Evolutionary conservation across 1,140 invertebrate genomes (phyloP), one percentile per base, ranked within the genome.

Genomic region (Saccostrea echinata): DNA sequence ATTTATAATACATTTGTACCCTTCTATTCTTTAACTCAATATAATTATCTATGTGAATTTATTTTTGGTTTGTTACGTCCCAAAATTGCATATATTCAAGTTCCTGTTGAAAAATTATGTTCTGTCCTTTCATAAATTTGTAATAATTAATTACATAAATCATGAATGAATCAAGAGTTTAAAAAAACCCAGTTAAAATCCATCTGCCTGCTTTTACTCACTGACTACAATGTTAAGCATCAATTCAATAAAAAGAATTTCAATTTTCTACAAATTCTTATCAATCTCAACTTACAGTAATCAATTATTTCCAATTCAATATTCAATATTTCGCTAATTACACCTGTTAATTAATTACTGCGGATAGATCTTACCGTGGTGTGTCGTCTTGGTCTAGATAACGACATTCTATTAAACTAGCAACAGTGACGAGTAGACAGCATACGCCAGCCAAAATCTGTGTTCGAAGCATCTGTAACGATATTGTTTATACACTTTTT

Each of bases 401-500:
- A 8, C 68, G 68, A 33, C 27, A 30, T 33, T 76, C 68, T 35
- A 76, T 18, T 11, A 76, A 30, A 76, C 68, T 30, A 13, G 68
- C 24, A 12, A 76, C 27, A 11, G 68, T 33, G 16, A 76, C 30
- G 27, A 76, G 24, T 8, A 76, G 68, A 76, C 68, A 76, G 27
- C 68, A 76, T 16, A 30, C 27, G 16, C 68, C 30, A 13, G 68
- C 27, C 27, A 76, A 30, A 33, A 76, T 30, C 24, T 76, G 68
- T 30, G 68, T 76, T 33, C 68, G 68, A 6, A 76, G 68, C 68
- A 76, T 76, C 68, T 76, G 68, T 16, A 76, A 71, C 24, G 27
- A 27, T 21, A 71, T 21, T 8, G 55, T 57, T 13, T 57, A 21
- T 3, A 43, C 4, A 43, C 43, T 43, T 43, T 43, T 43, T 43